These are phyloP conservation scores for Amphiprion clarkii DNA, from an alignment of 2,797 vertebrate genomes.

Conservation along the genomic window DNA sequence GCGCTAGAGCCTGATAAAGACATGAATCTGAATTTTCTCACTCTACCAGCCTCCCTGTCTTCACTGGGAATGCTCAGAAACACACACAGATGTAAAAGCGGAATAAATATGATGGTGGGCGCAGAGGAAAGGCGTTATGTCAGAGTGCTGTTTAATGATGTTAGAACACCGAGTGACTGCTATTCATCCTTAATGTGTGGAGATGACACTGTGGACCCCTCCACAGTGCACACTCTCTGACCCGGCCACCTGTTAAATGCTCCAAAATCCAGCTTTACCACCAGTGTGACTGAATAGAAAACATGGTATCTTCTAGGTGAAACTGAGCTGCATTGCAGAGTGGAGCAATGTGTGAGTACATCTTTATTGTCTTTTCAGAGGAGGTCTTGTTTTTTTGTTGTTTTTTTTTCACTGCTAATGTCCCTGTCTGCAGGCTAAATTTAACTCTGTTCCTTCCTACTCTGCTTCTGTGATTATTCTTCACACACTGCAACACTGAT, in stretches of 20 bases:
- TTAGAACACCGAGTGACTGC: slow-evolving; percentile 40
- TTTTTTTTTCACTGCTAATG: slow-evolving; percentile 32
- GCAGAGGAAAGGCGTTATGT: slow-evolving; percentile 56
- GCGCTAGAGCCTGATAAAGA: slow-evolving; percentile 89
- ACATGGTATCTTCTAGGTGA: slow-evolving; percentile 17
- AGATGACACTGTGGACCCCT: slow-evolving; percentile 36
- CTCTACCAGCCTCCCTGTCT: slow-evolving; percentile 49
- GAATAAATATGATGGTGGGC: slow-evolving; percentile 63
- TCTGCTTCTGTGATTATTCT: slow-evolving; percentile 73
- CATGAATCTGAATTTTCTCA: slow-evolving; percentile 79
- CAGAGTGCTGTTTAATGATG: slow-evolving; percentile 59
- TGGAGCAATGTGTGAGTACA: slow-evolving; percentile 23
- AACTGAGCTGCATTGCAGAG: slow-evolving; percentile 65
- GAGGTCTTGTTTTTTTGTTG: slow-evolving; percentile 42
- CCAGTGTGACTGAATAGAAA: slow-evolving; percentile 6
- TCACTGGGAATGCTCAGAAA: slow-evolving; percentile 56
- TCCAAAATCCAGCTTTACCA: not conserved
- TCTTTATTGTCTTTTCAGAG: slow-evolving; percentile 48
- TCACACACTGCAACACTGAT: slow-evolving; percentile 73
- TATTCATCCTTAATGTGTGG: slow-evolving; percentile 45
- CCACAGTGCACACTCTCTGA: slow-evolving; percentile 15
- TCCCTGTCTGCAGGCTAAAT: slow-evolving; percentile 64
- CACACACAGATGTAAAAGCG: slow-evolving; percentile 57
- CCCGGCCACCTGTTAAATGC: slow-evolving; percentile 32
- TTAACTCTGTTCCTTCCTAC: slow-evolving; percentile 64